Percentiles rank a stretch among this genome's conserved stretches.
These are phyloP conservation scores for Spatula clypeata DNA, from an alignment of 2,797 vertebrate genomes.

Conservation along the genomic window DNA sequence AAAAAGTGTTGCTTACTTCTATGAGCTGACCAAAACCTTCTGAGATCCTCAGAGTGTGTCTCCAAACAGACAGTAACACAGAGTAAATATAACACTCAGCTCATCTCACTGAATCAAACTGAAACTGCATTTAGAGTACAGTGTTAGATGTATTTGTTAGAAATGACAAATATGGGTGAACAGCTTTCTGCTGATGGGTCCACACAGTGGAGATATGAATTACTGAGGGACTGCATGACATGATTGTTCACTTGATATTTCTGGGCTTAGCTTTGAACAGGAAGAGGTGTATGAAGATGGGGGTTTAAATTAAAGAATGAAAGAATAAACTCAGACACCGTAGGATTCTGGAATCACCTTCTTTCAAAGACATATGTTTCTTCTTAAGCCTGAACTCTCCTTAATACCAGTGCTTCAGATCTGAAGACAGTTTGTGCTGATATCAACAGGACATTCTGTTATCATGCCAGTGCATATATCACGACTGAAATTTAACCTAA, in stretches of 20 bases:
- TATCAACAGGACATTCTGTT: conserved; percentile 34
- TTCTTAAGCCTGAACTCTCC: conserved; percentile 15
- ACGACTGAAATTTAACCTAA: conserved; percentile 12
- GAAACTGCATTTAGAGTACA: background rate
- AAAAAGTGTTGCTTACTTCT: background rate
- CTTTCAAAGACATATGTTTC: background rate
- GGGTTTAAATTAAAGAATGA: background rate
- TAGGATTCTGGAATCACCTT: background rate
- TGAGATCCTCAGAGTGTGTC: background rate
- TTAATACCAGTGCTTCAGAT: background rate
- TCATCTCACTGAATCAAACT: background rate
- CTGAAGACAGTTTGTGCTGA: conserved; percentile 3
- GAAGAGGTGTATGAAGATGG: background rate
- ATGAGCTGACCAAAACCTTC: background rate
- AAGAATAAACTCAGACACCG: background rate
- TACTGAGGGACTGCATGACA: background rate
- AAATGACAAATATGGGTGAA: background rate
- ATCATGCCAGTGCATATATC: background rate
- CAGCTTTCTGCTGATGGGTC: background rate
- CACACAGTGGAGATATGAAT: background rate
- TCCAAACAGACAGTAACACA: background rate
- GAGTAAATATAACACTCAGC: background rate
- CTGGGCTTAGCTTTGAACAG: background rate
- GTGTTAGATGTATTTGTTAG: background rate
- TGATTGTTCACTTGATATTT: background rate